These are phyloP conservation scores for Cyanistes caeruleus DNA, from an alignment of 2,113 vertebrate genomes.

Conservation along the genomic window DNA sequence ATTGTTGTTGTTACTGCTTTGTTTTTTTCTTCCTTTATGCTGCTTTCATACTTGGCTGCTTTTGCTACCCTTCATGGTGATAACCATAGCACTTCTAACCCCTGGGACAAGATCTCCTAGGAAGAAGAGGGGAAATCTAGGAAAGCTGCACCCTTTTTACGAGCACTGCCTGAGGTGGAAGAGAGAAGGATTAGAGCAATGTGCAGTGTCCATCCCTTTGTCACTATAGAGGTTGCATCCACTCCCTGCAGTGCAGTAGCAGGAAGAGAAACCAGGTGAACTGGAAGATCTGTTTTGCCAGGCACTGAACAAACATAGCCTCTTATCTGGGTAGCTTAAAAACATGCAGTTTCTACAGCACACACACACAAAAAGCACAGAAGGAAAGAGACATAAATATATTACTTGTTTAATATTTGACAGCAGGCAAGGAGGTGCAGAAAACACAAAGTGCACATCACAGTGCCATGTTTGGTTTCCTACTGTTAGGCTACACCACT, in stretches of 20 bases:
- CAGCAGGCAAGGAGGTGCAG: neutral
- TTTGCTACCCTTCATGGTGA: neutral
- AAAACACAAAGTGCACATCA: neutral
- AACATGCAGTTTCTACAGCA: neutral
- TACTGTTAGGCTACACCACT: neutral
- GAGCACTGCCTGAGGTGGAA: neutral
- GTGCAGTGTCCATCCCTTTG: neutral
- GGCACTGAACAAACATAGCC: neutral
- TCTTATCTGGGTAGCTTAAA: neutral
- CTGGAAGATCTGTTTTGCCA: neutral
- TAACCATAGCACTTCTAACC: neutral
- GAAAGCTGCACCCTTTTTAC: neutral
- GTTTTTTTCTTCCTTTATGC: neutral
- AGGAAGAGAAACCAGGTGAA: conserved; percentile 4
- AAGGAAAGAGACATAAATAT: neutral
- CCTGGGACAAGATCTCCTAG: neutral
- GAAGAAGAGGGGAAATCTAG: neutral
- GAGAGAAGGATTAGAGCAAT: neutral
- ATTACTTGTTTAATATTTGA: neutral
- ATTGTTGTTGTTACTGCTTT: neutral
- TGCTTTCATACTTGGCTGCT: neutral
- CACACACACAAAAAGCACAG: neutral
- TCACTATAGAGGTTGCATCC: neutral
- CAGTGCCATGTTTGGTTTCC: neutral
- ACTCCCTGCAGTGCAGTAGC: neutral